A percentile compares a stretch with the other conserved stretches of the same genome.
These are phyloP conservation scores for Ctena decussata DNA, from an alignment of 2,888 invertebrate genomes.

Conservation along the genomic window DNA sequence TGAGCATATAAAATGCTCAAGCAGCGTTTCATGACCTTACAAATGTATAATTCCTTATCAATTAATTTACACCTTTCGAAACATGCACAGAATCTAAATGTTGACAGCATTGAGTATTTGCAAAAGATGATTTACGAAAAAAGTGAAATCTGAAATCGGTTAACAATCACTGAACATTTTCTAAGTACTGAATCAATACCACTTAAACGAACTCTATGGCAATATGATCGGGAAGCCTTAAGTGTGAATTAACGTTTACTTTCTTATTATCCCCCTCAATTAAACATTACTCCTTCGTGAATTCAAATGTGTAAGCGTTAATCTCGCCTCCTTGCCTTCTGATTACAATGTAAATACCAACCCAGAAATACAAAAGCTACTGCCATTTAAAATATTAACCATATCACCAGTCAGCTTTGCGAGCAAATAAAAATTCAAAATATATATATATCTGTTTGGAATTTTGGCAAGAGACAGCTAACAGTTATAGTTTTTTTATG, in stretches of 20 bases:
- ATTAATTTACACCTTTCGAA: no score
- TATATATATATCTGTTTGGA: no score
- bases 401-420: no score
- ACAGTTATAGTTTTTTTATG: no score
- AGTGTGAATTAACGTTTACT: slow-evolving; percentile 8
- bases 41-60: no score
- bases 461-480: no score
- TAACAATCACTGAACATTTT: neutral
- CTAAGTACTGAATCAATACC: neutral
- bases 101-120: neutral
- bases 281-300: neutral
- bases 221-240: slow-evolving; percentile 6
- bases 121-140: neutral
- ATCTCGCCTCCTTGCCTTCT: neutral
- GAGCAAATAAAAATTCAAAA: no score
- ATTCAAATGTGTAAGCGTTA: neutral
- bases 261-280: neutral
- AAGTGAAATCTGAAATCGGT: neutral
- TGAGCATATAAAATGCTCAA: no score
- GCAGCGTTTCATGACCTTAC: no score
- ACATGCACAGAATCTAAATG: neutral
- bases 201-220: neutral
- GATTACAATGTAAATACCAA: neutral
- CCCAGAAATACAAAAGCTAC: neutral
- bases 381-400: neutral